Evolutionary conservation across 2,797 vertebrate species (phyloP).

Genomic region (Liasis olivaceus): DNA sequence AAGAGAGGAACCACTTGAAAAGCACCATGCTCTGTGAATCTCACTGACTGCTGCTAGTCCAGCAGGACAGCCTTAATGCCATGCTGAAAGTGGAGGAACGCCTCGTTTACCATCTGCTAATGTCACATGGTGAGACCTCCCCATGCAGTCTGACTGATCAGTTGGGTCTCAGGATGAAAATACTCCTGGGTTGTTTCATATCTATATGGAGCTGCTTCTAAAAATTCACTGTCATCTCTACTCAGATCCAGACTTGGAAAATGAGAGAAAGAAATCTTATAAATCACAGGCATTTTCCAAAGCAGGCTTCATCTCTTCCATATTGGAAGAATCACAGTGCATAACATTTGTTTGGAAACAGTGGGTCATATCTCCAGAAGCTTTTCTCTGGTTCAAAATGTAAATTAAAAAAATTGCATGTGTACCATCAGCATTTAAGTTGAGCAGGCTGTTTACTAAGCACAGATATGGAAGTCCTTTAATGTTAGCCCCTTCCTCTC

Average conservation of each 20-base stretch:
- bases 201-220: background rate
- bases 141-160: background rate
- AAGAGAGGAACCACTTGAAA: background rate
- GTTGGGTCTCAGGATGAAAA: background rate
- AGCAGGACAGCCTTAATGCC: background rate
- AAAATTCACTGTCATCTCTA: background rate
- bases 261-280: background rate
- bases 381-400: background rate
- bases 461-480: background rate
- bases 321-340: background rate
- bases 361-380: background rate
- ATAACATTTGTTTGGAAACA: background rate
- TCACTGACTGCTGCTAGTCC: background rate
- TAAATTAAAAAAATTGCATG: background rate
- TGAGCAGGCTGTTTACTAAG: background rate
- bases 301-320: background rate
- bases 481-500: constrained; percentile 5
- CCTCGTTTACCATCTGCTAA: background rate
- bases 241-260: background rate
- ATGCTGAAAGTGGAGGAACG: background rate
- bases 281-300: background rate
- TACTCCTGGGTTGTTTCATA: background rate
- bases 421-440: background rate
- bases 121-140: background rate
- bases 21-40: background rate